Evolutionary conservation across 1,140 invertebrate species (phyloP).

Genomic region (Ips nitidus): DNA sequence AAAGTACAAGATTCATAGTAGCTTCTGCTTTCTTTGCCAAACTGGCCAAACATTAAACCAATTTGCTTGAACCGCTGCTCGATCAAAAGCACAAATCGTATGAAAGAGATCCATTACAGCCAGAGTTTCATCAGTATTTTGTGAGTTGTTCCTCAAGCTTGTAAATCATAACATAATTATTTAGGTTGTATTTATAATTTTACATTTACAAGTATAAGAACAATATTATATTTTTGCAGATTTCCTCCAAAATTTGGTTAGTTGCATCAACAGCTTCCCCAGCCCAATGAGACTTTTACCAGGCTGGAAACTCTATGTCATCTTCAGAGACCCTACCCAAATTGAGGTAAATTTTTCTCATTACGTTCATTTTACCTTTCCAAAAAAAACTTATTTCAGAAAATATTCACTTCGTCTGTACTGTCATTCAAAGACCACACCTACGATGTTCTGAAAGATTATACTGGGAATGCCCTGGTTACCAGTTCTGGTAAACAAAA

Average conservation of each 20-base stretch:
- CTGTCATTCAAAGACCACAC: slow-evolving; percentile 31
- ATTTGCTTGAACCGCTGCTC: too few species aligned
- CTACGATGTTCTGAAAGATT: slow-evolving; percentile 35
- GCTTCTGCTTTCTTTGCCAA: too few species aligned
- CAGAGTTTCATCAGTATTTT: too few species aligned
- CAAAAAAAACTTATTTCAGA: slow-evolving; percentile 23
- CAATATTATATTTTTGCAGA: not conserved
- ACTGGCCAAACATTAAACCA: too few species aligned
- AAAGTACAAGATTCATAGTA: too few species aligned
- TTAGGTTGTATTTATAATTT: too few species aligned
- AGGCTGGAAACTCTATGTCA: slow-evolving; percentile 23
- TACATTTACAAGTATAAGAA: too few species aligned
- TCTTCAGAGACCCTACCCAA: slow-evolving; percentile 25
- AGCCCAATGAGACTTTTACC: slow-evolving; percentile 30
- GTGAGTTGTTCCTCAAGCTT: too few species aligned
- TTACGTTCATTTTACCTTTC: not conserved
- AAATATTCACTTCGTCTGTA: slow-evolving; percentile 34
- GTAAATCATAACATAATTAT: too few species aligned
- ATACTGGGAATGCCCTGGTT: slow-evolving; percentile 36
- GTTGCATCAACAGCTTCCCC: slow-evolving; percentile 11
- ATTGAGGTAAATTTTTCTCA: slow-evolving; percentile 21
- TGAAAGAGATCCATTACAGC: too few species aligned
- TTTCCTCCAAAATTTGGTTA: slow-evolving; percentile 19
- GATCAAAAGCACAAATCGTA: too few species aligned
- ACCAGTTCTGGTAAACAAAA: slow-evolving; percentile 29